Base-by-base conservation (phyloP, 2,888 invertebrate species). In the Aspidiotus destructor region DNA sequence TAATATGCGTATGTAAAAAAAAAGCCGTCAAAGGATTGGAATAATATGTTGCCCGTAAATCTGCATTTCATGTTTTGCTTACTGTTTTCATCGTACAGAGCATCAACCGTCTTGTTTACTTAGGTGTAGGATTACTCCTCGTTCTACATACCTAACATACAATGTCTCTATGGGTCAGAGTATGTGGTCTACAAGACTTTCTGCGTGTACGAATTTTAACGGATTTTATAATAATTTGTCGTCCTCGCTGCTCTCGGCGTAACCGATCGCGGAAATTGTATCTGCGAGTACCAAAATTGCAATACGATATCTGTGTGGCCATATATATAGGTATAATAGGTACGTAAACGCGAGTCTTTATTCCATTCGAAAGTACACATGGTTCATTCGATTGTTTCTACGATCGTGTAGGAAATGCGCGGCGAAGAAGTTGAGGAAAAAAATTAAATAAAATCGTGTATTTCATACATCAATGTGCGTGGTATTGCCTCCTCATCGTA, bases 51-150 rank as follows among this genome's bases (percentile, higher is more conserved):
- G n/a, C 48, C 6, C 48, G 48, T n/a, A 48, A 48, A 48, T 48
- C 48, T 48, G 48, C 48, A 48, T 48, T 48, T 48, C n/a, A 48
- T 48, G 48, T 48, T 48, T n/a, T 48, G 6, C 48, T n/a, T 48
- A 48, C 48, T n/a, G 48, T 48, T 48, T 28, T 28, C 28, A 28
- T 28, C 28, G 28, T 5, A 28, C 28, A 28, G 28, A 28, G 28
- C 48, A 6, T 48, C 2, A n/a, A 6, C 48, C 11, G 11, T 11
- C 11, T 48, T 48, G 48, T 48, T 48, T 48, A n/a, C 48, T 48
- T 48, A 48, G 48, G 48, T 48, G 10, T 48, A 11, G 48, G 48
- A n/a, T 48, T 48, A 48, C 48, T 48, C 48, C 11, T 28, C 28
- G 28, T 28, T 28, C 28, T 28, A 28, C 28, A 28, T 28, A n/a